Evolutionary conservation across 2,797 vertebrate genomes (phyloP), one percentile per base, ranked within the genome.

Genomic region (Pangasius larnaudii): DNA sequence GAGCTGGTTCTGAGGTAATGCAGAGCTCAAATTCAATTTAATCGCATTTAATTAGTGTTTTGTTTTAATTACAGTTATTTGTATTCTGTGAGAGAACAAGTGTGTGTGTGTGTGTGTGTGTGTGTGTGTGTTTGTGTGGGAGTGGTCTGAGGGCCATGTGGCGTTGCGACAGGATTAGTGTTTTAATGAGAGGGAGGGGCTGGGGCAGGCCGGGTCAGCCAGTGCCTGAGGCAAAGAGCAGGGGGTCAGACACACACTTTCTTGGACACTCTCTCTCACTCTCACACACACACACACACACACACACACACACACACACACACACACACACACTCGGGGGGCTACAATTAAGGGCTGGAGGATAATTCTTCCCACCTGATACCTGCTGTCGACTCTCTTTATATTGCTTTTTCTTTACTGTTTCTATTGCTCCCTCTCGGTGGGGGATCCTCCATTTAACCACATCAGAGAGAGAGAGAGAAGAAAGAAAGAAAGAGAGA

Each of bases 111-210:
- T 74, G 24, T 75, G 42, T 74, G 85, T 61, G 75, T 85, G 49
- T 59, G 86, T 74, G 81, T 51, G 46, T 67, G 77, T 65, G 83
- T 33, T 81, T 81, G 69, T 80, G 75, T 84, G 5, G 90, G 94
- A 89, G 88, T 80, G 84, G 87, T 88, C 79, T 51, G 88, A 83
- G 83, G 88, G 86, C 88, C 90, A 91, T 92, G 90, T 92, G 91
- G 89, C 77, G 87, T 86, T 91, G 88, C 88, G 86, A 93, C 58
- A 89, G 94, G 92, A 94, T 95, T 94, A 94, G 94, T 95, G 95
- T 95, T 96, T 95, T 96, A 96, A 96, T 96, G 95, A 95, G 93
- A 93, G 92, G 93, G 94, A 94, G 94, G 95, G 95, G 95, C 95
- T 93, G 96, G 94, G 93, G 94, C 95, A 95, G 96, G 93, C 95